A percentile compares a stretch with the other conserved stretches of the same genome.
Evolutionary conservation across 2,888 invertebrate species (phyloP).

Genomic region (Cataglyphis rosenhaueri): DNA sequence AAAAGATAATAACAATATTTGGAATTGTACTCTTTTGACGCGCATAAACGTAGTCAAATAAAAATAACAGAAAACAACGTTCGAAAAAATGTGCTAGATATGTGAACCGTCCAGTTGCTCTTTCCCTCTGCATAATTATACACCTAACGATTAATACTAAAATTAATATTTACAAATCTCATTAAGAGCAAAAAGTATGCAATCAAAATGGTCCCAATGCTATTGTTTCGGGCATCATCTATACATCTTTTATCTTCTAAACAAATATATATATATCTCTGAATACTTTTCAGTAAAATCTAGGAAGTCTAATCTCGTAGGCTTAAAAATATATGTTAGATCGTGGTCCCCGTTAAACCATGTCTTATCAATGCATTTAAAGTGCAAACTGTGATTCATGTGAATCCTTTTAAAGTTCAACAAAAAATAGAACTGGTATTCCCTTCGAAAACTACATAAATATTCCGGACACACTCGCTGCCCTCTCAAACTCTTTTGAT

Average conservation of each 20-base stretch:
- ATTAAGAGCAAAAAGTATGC: constrained; percentile 22
- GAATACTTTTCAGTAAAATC: constrained; percentile 36
- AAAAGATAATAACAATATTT: constrained; percentile 11
- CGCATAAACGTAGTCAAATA: constrained; percentile 37
- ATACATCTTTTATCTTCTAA: constrained; percentile 13
- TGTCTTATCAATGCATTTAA: constrained; percentile 6
- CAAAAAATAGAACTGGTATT: constrained; percentile 10
- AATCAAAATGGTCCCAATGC: constrained; percentile 9
- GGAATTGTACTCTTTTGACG: background rate
- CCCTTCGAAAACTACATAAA: background rate
- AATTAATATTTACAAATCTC: constrained; percentile 50
- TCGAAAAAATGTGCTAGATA: constrained; percentile 24
- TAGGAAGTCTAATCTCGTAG: constrained; percentile 49
- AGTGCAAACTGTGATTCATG: constrained; percentile 15
- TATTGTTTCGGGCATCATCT: background rate
- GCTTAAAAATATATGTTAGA: constrained; percentile 32
- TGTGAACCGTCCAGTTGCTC: constrained; percentile 9
- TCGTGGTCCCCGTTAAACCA: constrained; percentile 44
- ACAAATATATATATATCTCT: background rate
- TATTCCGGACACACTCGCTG: background rate
- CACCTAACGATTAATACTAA: constrained; percentile 37
- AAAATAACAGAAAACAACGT: constrained; percentile 40
- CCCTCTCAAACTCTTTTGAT: background rate
- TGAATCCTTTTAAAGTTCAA: constrained; percentile 11
- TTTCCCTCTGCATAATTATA: background rate